Evolutionary conservation across 2,888 invertebrate species (phyloP).

Genomic region (Osmoderma eremita): DNA sequence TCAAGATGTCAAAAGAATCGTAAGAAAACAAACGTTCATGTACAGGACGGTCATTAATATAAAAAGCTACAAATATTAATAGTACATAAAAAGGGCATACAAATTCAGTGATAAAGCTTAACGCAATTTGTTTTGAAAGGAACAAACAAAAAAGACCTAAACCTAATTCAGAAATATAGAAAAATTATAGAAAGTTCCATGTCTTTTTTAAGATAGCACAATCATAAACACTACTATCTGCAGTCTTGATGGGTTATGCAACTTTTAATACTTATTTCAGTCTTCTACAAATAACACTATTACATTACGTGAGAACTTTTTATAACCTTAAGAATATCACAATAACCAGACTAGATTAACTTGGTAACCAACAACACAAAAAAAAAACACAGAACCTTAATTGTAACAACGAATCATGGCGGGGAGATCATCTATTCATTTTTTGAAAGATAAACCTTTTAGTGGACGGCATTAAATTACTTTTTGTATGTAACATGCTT

Average conservation of each 20-base stretch:
- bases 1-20: background rate
- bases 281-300: conserved; percentile 1
- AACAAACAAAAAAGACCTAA: conserved; percentile 11
- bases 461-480: conserved; percentile 19
- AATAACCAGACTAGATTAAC: conserved; percentile 23
- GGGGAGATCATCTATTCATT: background rate
- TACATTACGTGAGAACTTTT: background rate
- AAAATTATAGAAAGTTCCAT: conserved; percentile 28
- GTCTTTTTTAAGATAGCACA: conserved; percentile 19
- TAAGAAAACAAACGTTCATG: conserved; percentile 44
- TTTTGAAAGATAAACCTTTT: conserved; percentile 3
- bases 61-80: conserved; percentile 34
- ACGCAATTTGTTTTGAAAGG: conserved; percentile 9
- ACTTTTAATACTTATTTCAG: conserved; percentile 25
- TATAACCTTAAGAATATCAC: conserved; percentile 23
- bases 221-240: conserved; percentile 5
- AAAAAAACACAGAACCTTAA: conserved; percentile 38
- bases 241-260: conserved; percentile 1
- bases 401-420: background rate
- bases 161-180: conserved; percentile 14
- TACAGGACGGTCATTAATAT: conserved; percentile 41
- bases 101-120: conserved; percentile 14
- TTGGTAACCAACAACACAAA: conserved; percentile 13
- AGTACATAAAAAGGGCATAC: conserved; percentile 23
- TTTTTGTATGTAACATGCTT: conserved; percentile 20